These are phyloP conservation scores for Psilopsiagon aurifrons DNA, from an alignment of 2,113 vertebrate genomes.

Conservation along the genomic window DNA sequence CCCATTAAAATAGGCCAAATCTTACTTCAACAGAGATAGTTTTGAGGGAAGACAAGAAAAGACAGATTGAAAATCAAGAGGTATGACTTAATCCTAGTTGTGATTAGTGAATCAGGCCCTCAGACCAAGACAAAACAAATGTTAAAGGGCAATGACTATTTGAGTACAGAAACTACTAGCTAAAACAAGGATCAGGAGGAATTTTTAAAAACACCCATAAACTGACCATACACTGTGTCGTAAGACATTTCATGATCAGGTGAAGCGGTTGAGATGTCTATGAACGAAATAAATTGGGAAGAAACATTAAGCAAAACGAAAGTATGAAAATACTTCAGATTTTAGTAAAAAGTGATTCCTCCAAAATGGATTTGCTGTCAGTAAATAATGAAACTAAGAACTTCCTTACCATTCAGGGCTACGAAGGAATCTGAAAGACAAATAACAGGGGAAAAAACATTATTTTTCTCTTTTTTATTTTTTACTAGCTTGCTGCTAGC, in stretches of 20 bases:
- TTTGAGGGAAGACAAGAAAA: constrained; percentile 10
- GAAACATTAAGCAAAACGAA: constrained; percentile 65
- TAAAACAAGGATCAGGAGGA: constrained; percentile 43
- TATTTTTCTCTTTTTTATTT: constrained; percentile 49
- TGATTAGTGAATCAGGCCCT: constrained; percentile 80
- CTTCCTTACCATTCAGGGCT: constrained; percentile 94
- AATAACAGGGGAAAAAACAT: constrained; percentile 69
- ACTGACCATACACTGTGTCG: constrained; percentile 83
- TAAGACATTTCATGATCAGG: constrained; percentile 89
- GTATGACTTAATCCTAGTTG: background rate
- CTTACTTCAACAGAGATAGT: background rate
- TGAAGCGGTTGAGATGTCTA: constrained; percentile 89
- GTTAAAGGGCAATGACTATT: constrained; percentile 27
- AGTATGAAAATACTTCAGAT: constrained; percentile 53
- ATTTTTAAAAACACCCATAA: constrained; percentile 63
- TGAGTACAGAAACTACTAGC: constrained; percentile 58
- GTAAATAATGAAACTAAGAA: constrained; percentile 63
- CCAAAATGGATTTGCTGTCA: constrained; percentile 51
- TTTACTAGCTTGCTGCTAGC: constrained; percentile 15
- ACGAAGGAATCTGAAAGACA: constrained; percentile 93
- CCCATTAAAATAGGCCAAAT: background rate
- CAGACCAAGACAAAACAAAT: constrained; percentile 23
- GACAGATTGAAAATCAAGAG: background rate
- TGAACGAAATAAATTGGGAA: constrained; percentile 81
- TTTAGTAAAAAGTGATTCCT: constrained; percentile 57